Conservation (phyloP, 1,140 invertebrate species). For the Teleopsis dalmanni region DNA sequence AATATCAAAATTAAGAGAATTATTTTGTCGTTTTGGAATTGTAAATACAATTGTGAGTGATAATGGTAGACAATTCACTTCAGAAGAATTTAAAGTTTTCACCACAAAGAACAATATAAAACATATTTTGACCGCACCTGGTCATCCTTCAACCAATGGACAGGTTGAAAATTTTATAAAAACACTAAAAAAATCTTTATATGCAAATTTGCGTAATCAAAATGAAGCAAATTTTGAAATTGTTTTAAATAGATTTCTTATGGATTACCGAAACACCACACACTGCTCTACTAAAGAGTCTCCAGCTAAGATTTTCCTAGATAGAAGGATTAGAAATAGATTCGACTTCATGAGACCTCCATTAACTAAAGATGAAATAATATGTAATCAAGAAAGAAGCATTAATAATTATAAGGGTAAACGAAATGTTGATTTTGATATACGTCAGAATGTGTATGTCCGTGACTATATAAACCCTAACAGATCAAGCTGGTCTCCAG, state of each 20-base stretch:
- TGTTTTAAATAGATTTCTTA: conserved; percentile 6
- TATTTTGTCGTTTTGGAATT: conserved; percentile 8
- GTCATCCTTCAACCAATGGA: conserved; percentile 7
- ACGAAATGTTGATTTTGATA: too few species aligned
- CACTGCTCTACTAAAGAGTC: conserved; percentile 9
- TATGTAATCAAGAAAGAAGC: too few species aligned
- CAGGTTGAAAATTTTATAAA: conserved; percentile 10
- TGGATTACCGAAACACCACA: conserved; percentile 10
- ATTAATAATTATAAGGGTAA: too few species aligned
- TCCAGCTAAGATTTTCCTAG: too few species aligned
- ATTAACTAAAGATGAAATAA: too few species aligned
- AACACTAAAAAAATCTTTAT: conserved; percentile 4
- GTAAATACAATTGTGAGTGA: too few species aligned
- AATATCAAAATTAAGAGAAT: conserved; percentile 3
- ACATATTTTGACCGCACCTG: conserved; percentile 2
- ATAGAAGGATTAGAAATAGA: too few species aligned
- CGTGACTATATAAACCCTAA: too few species aligned
- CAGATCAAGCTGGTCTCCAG: too few species aligned
- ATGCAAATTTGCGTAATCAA: conserved; percentile 3
- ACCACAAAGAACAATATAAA: conserved; percentile 6
- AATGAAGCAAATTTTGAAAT: conserved; percentile 4
- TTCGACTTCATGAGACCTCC: too few species aligned
- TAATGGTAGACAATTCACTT: too few species aligned
- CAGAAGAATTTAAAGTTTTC: conserved; percentile 8
- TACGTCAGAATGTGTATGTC: too few species aligned